phyloP scores from a whole-genome alignment of 2,888 invertebrate genomes.

The Autographa pulchrina region DNA sequence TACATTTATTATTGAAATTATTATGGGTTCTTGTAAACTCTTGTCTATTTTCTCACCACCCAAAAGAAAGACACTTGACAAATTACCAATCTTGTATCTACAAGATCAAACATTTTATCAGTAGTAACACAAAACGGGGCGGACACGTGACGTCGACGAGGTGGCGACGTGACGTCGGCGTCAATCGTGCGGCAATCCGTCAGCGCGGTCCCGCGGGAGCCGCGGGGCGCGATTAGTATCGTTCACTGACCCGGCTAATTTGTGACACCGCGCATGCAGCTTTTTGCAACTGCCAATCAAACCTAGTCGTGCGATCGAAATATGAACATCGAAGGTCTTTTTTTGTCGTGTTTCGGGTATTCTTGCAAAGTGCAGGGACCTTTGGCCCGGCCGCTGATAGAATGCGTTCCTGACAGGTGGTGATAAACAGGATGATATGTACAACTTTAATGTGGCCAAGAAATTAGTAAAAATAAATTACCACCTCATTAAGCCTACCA shows the following conservation, averaged over 20 bases:
- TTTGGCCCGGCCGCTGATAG: too few relatives aligned
- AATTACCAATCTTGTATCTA: slow-evolving; percentile 39
- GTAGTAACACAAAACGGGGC: slow-evolving; percentile 57
- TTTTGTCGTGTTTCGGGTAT: neutral
- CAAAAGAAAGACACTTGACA: slow-evolving; percentile 14
- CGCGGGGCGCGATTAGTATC: slow-evolving; percentile 64
- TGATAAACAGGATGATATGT: too few relatives aligned
- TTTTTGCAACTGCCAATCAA: slow-evolving; percentile 47
- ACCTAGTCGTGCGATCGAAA: slow-evolving; percentile 26
- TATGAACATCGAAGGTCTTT: slow-evolving; percentile 7
- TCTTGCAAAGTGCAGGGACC: neutral
- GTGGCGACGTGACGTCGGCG: slow-evolving; percentile 48
- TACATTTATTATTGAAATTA: neutral
- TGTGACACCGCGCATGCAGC: slow-evolving; percentile 59
- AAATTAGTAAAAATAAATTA: too few relatives aligned
- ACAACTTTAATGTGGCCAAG: too few relatives aligned
- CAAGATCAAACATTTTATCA: slow-evolving; percentile 66
- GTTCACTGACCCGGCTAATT: slow-evolving; percentile 72
- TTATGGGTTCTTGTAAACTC: neutral
- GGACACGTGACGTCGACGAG: slow-evolving; percentile 67
- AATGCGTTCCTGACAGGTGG: too few relatives aligned
- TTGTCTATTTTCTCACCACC: neutral
- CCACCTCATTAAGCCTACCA: too few relatives aligned
- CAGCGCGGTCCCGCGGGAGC: slow-evolving; percentile 73
- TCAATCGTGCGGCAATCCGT: slow-evolving; percentile 82